phyloP scores from a whole-genome alignment of 2,113 vertebrate genomes.

The Calypte anna region DNA sequence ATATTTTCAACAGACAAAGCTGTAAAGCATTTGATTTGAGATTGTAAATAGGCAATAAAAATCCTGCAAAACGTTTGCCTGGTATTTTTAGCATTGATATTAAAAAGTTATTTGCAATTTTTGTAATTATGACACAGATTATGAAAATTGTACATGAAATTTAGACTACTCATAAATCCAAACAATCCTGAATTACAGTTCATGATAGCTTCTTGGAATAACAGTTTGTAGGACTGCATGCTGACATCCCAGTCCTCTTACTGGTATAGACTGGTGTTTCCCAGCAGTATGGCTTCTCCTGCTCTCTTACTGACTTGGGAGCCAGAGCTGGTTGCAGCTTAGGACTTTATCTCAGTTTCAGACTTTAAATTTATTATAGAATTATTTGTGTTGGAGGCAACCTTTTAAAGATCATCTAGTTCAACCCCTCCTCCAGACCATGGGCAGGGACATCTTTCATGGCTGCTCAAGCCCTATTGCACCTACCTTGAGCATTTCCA shows the following conservation, averaged over 20 bases:
- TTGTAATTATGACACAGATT: slow-evolving; percentile 25
- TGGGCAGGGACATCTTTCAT: not conserved
- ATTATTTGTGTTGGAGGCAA: not conserved
- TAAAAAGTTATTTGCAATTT: slow-evolving; percentile 54
- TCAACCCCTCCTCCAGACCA: accelerated
- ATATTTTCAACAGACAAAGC: slow-evolving; percentile 38
- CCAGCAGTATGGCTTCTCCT: not conserved
- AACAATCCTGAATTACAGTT: not conserved
- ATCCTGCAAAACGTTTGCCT: not conserved
- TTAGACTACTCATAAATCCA: not conserved
- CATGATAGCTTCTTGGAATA: not conserved
- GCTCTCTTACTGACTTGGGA: not conserved
- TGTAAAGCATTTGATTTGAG: slow-evolving; percentile 61
- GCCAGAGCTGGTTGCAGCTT: not conserved
- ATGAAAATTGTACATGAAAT: not conserved
- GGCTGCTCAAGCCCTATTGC: not conserved
- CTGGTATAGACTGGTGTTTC: not conserved
- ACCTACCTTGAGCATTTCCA: not conserved
- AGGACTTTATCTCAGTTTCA: not conserved
- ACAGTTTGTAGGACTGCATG: not conserved
- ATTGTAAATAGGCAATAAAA: slow-evolving; percentile 56
- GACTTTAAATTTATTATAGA: not conserved
- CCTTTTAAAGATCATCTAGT: not conserved
- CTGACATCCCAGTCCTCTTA: not conserved
- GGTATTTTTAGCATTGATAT: not conserved